These are phyloP conservation scores for Syngnathus rostellatus DNA, from an alignment of 2,797 vertebrate species.

Conservation along the genomic window DNA sequence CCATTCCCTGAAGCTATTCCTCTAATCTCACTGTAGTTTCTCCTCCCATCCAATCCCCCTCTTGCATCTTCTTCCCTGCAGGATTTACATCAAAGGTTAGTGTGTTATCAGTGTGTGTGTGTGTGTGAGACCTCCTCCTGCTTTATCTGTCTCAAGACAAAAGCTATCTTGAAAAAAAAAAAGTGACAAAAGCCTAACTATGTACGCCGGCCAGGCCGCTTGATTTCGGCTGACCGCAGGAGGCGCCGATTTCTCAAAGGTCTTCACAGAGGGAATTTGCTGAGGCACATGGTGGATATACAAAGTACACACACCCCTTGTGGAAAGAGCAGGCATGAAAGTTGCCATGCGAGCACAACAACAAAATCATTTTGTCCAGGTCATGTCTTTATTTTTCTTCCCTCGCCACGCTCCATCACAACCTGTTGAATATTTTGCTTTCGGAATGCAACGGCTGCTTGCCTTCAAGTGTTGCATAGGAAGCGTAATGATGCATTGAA, in stretches of 20 bases:
- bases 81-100: conserved; percentile 47
- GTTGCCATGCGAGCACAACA: conserved; percentile 24
- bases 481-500: not conserved
- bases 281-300: too few relatives aligned
- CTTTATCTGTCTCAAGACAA: not conserved
- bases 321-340: conserved; percentile 13
- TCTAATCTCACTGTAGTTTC: conserved; percentile 39
- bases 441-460: not conserved
- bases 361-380: conserved; percentile 2
- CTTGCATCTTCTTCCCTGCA: conserved; percentile 39
- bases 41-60: conserved; percentile 38
- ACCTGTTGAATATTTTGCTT: not conserved
- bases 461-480: not conserved
- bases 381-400: not conserved
- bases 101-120: conserved; percentile 36
- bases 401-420: conserved; percentile 1
- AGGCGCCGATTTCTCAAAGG: too few relatives aligned
- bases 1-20: conserved; percentile 44
- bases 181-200: not conserved
- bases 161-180: not conserved
- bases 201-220: not conserved
- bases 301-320: too few relatives aligned
- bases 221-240: not conserved
- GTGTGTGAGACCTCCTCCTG: conserved; percentile 14
- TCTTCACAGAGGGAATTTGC: too few relatives aligned